Conservation (phyloP, 2,797 vertebrate species). For the Anguilla anguilla region DNA sequence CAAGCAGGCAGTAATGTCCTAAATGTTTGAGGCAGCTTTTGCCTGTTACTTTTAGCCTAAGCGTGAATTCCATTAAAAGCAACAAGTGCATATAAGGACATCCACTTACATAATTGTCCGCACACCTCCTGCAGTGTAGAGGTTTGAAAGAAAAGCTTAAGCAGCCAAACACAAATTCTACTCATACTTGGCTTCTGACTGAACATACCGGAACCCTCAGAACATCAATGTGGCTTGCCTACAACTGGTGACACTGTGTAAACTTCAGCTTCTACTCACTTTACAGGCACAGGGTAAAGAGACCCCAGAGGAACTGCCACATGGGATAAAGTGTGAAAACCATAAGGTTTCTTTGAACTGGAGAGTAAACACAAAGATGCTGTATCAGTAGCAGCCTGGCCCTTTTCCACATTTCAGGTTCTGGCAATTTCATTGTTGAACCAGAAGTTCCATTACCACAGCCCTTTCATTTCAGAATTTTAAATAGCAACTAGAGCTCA, state of each 20-base stretch:
- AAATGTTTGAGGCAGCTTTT: constrained; percentile 5
- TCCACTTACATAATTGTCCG: neutral
- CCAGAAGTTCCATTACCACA: neutral
- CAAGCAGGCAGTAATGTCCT: neutral
- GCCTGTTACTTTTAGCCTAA: neutral
- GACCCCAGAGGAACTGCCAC: neutral
- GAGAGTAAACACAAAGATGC: neutral
- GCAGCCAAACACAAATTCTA: constrained; percentile 9
- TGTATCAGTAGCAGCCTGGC: neutral
- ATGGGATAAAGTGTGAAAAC: neutral
- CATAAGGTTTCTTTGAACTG: neutral
- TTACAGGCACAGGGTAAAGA: neutral
- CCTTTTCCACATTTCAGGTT: neutral
- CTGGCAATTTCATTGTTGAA: neutral
- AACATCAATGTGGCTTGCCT: neutral
- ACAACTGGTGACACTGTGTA: neutral
- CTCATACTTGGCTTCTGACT: neutral
- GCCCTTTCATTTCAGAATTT: neutral
- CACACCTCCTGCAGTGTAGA: neutral
- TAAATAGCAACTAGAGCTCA: neutral
- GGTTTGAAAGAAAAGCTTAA: neutral
- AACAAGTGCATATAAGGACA: neutral
- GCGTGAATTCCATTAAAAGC: constrained; percentile 4
- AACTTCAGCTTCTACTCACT: neutral
- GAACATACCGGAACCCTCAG: constrained; percentile 2